Evolutionary conservation across 1,140 invertebrate genomes (phyloP).

Genomic region (Meloidogyne floridensis): DNA sequence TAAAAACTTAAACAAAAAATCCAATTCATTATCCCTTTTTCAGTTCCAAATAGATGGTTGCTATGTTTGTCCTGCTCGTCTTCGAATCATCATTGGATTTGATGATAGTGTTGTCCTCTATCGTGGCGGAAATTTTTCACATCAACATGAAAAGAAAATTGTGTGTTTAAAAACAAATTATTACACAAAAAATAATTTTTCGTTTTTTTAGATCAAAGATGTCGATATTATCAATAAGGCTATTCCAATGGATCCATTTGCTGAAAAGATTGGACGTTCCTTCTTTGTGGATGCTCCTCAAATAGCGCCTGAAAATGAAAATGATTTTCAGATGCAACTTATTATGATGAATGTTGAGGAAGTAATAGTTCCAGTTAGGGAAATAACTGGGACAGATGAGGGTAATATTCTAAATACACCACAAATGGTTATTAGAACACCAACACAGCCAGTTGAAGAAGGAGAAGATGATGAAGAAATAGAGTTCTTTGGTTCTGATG

Average conservation of each 20-base stretch:
- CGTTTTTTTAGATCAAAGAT: not conserved
- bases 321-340: not conserved
- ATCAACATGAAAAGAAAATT: not conserved
- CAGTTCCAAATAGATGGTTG: not conserved
- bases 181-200: not conserved
- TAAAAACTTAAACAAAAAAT: not conserved
- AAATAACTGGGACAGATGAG: not conserved
- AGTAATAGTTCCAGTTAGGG: not conserved
- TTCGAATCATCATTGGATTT: not conserved
- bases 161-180: not conserved
- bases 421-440: not conserved
- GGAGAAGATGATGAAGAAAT: not conserved
- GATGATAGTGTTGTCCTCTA: not conserved
- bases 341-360: not conserved
- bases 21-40: not conserved
- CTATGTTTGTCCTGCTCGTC: slow-evolving; percentile 6
- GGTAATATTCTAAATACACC: not conserved
- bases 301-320: not conserved
- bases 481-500: not conserved
- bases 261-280: not conserved
- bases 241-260: not conserved
- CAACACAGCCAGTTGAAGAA: not conserved
- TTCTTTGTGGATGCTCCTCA: not conserved
- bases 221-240: not conserved
- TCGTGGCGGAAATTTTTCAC: not conserved